These are phyloP conservation scores for Lindbergichthys nudifrons DNA, from an alignment of 2,797 vertebrate genomes.

Conservation along the genomic window DNA sequence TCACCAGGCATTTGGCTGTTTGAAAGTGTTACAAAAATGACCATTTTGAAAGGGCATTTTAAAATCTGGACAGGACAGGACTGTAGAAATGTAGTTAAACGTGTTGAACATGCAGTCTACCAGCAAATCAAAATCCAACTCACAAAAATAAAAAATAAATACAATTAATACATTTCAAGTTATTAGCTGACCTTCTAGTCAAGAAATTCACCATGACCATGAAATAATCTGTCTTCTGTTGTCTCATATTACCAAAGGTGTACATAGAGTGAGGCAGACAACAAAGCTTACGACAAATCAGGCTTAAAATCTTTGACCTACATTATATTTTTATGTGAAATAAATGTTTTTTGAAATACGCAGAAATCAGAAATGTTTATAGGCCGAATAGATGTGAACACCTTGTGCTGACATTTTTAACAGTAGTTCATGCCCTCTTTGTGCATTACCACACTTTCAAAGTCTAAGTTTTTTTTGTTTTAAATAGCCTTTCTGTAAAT, in stretches of 20 bases:
- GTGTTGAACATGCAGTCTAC: slow-evolving; percentile 79
- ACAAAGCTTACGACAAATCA: slow-evolving; percentile 34
- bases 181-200: slow-evolving; percentile 67
- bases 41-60: slow-evolving; percentile 61
- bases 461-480: slow-evolving; percentile 71
- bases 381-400: slow-evolving; percentile 78
- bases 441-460: slow-evolving; percentile 73
- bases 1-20: slow-evolving; percentile 75
- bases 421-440: slow-evolving; percentile 91
- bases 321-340: slow-evolving; percentile 77
- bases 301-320: slow-evolving; percentile 66
- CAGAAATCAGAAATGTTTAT: slow-evolving; percentile 74
- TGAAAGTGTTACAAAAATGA: slow-evolving; percentile 59
- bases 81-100: slow-evolving; percentile 77
- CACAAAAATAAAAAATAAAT: slow-evolving; percentile 82
- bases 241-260: slow-evolving; percentile 39
- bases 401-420: slow-evolving; percentile 89
- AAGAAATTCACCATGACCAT: slow-evolving; percentile 53
- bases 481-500: slow-evolving; percentile 73
- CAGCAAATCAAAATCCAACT: slow-evolving; percentile 73
- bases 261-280: slow-evolving; percentile 51
- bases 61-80: slow-evolving; percentile 68
- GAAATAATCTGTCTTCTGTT: slow-evolving; percentile 37
- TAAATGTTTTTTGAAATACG: slow-evolving; percentile 78
- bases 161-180: slow-evolving; percentile 80